Evolutionary conservation across 2,113 vertebrate genomes (phyloP).

Genomic region (Channa argus): DNA sequence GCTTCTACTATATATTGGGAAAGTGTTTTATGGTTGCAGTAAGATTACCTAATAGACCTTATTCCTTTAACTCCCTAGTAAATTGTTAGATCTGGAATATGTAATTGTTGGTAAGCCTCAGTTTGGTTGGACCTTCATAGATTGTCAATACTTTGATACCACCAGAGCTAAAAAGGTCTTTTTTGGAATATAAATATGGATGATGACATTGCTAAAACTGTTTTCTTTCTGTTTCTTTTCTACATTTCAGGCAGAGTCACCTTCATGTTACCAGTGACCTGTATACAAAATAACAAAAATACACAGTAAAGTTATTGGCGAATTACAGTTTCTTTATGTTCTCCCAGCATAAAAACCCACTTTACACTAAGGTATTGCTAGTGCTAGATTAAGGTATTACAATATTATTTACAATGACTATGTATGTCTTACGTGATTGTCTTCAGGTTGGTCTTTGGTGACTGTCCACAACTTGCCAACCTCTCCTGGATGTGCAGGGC

Average conservation of each 20-base stretch:
- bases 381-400: neutral
- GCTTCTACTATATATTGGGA: neutral
- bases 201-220: too few relatives aligned
- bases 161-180: neutral
- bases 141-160: neutral
- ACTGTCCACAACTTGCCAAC: slow-evolving; percentile 88
- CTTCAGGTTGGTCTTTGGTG: slow-evolving; percentile 93
- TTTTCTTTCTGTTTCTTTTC: too few relatives aligned
- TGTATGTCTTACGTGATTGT: slow-evolving; percentile 90
- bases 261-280: too few relatives aligned
- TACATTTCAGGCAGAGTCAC: too few relatives aligned
- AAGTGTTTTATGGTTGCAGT: neutral
- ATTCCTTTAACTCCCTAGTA: neutral
- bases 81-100: neutral
- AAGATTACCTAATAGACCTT: neutral
- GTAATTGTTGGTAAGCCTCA: neutral
- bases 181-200: too few relatives aligned
- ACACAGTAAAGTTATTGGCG: too few relatives aligned
- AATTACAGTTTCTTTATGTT: too few relatives aligned
- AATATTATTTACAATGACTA: neutral
- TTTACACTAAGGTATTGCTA: too few relatives aligned
- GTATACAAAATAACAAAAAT: too few relatives aligned
- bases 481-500: slow-evolving; percentile 96
- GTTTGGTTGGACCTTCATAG: neutral
- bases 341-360: too few relatives aligned